Conservation (phyloP, 2,888 invertebrate species). For the Pachymerium ferrugineum region DNA sequence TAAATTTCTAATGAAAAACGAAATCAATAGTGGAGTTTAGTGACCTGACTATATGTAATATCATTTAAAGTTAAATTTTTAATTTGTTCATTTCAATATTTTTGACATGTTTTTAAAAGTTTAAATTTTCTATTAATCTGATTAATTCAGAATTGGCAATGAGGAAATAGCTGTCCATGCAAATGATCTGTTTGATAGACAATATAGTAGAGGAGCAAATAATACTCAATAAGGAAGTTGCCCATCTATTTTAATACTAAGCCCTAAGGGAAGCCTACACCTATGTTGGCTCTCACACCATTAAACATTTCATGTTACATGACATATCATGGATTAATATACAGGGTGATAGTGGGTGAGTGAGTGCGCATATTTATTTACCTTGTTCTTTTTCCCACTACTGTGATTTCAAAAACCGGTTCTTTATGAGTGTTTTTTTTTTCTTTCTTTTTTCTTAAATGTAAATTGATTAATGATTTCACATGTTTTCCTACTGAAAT, state of each 20-base stretch:
- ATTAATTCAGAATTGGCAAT: background rate
- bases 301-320: background rate
- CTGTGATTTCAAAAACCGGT: background rate
- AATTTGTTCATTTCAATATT: no score
- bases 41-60: no score
- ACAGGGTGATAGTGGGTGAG: background rate
- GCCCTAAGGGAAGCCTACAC: constrained; percentile 14
- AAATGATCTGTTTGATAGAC: constrained; percentile 16
- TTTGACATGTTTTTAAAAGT: no score
- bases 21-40: no score
- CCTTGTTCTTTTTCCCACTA: background rate
- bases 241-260: constrained; percentile 5
- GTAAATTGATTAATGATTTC: constrained; percentile 10
- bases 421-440: background rate
- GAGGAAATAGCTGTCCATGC: constrained; percentile 17
- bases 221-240: constrained; percentile 18
- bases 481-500: background rate
- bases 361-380: background rate
- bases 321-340: background rate
- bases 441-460: background rate
- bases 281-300: constrained; percentile 18
- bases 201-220: constrained; percentile 14
- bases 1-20: no score
- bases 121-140: background rate
- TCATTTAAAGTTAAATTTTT: no score